A percentile compares a stretch with the other conserved stretches of the same genome.
These are phyloP conservation scores for Rhabdophis nuchalis DNA, from an alignment of 2,797 vertebrate species.

Conservation along the genomic window DNA sequence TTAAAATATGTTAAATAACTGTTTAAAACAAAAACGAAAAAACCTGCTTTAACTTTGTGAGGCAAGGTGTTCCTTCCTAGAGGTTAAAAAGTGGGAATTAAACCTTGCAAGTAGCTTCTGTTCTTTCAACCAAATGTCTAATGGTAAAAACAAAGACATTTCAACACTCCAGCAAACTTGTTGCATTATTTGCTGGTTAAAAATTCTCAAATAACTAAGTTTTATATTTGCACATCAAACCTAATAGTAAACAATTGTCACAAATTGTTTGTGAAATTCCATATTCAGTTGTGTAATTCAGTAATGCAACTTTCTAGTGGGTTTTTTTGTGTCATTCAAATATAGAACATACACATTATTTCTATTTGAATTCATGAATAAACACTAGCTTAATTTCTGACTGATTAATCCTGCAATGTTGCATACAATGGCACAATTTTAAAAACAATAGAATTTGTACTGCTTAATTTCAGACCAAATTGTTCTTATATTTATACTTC, in stretches of 20 bases:
- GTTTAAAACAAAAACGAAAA: not conserved
- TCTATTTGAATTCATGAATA: not conserved
- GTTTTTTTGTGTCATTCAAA: not conserved
- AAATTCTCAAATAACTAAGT: not conserved
- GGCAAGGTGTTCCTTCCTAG: not conserved
- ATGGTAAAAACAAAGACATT: not conserved
- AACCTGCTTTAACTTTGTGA: not conserved
- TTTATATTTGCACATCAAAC: not conserved
- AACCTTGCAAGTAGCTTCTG: not conserved
- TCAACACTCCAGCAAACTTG: not conserved
- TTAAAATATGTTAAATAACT: not conserved
- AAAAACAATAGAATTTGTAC: not conserved
- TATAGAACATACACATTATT: not conserved
- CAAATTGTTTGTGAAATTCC: not conserved
- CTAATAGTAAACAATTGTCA: not conserved
- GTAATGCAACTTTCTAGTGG: not conserved
- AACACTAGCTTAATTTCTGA: not conserved
- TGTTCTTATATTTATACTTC: not conserved
- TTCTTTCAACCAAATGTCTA: not conserved
- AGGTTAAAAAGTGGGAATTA: not conserved
- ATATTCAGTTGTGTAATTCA: not conserved
- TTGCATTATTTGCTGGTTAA: not conserved
- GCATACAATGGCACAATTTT: not conserved
- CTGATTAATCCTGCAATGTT: not conserved
- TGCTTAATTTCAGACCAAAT: slow-evolving; percentile 27